phyloP scores from a whole-genome alignment of 2,113 vertebrate species.

The Aegotheles bennettii region DNA sequence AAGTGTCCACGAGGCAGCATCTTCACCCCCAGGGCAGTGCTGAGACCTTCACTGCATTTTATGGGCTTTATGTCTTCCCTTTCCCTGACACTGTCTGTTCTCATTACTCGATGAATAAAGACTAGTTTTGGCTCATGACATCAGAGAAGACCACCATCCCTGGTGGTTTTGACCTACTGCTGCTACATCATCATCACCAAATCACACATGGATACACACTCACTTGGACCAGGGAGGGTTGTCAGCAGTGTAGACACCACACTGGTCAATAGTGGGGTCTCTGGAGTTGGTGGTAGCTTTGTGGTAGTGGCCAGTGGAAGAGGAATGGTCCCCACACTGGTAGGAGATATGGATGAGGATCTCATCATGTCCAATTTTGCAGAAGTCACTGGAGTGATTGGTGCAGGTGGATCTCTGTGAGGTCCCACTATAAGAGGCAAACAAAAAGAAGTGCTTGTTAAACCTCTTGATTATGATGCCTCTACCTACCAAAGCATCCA shows the following conservation, averaged over 20 bases:
- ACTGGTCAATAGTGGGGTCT: neutral
- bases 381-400: rapidly evolving
- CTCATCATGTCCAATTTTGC: rapidly evolving
- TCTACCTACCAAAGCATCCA: neutral
- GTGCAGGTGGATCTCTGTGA: neutral
- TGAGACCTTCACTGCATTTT: neutral
- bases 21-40: neutral
- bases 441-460: neutral
- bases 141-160: neutral
- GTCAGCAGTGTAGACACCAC: rapidly evolving
- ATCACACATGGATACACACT: neutral
- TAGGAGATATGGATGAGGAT: rapidly evolving
- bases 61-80: neutral
- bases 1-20: neutral
- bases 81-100: neutral
- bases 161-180: neutral
- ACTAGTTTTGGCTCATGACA: neutral
- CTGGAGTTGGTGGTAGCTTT: neutral
- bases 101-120: neutral
- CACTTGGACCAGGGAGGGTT: constrained; percentile 14
- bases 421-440: neutral
- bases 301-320: neutral
- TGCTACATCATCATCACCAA: neutral
- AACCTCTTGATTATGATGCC: neutral
- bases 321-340: neutral